Evolutionary conservation across 2,888 invertebrate species (phyloP).

Genomic region (Eumacrocentrus americanus): DNA sequence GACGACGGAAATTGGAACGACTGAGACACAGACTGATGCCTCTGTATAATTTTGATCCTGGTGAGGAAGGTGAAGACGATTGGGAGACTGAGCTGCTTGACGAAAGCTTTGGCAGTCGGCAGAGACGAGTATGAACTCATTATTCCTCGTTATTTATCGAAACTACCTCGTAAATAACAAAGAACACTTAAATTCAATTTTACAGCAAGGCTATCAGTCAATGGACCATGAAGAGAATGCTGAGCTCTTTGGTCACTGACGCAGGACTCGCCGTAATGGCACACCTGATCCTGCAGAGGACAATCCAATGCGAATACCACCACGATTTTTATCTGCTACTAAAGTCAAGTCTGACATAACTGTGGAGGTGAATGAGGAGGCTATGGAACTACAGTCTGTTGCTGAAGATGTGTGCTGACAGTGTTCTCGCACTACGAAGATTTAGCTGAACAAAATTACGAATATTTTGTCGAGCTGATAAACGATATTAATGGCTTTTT

Average conservation of each 20-base stretch:
- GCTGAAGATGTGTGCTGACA: conserved; percentile 30
- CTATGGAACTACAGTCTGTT: conserved; percentile 20
- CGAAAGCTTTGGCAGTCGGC: conserved; percentile 53
- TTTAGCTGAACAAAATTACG: conserved; percentile 17
- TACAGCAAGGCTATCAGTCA: conserved; percentile 57
- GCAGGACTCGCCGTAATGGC: conserved; percentile 17
- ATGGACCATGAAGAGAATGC: conserved; percentile 57
- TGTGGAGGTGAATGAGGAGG: conserved; percentile 8
- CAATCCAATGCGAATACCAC: conserved; percentile 28
- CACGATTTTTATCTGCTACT: conserved; percentile 24
- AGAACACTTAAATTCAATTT: conserved; percentile 38
- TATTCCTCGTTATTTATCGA: conserved; percentile 37
- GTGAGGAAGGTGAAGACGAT: conserved; percentile 71
- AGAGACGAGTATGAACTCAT: conserved; percentile 52
- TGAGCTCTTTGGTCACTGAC: conserved; percentile 54
- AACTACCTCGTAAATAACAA: conserved; percentile 42
- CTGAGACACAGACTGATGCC: conserved; percentile 71
- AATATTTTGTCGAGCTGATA: too few species aligned
- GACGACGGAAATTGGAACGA: conserved; percentile 65
- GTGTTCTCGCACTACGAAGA: conserved; percentile 29
- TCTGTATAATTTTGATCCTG: conserved; percentile 72
- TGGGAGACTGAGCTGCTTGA: conserved; percentile 71
- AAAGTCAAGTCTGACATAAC: conserved; percentile 22
- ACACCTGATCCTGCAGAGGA: conserved; percentile 25
- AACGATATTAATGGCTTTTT: too few species aligned